Evolutionary conservation across 2,113 vertebrate species (phyloP).

Genomic region (Rhinoptilus africanus): DNA sequence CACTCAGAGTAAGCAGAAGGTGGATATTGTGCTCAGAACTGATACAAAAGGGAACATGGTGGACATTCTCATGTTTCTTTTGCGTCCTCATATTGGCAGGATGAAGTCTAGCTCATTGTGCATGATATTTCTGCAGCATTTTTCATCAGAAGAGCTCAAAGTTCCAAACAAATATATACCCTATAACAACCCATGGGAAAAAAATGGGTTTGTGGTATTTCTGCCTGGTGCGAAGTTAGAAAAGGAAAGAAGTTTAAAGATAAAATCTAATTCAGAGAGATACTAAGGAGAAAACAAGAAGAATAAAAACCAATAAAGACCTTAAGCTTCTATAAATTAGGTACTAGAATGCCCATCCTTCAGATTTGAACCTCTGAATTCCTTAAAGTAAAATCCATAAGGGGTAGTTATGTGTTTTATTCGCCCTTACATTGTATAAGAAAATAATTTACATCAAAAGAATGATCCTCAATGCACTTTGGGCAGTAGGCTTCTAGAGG

Average conservation of each 20-base stretch:
- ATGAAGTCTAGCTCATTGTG: neutral
- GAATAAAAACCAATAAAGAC: neutral
- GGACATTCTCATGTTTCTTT: neutral
- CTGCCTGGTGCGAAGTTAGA: neutral
- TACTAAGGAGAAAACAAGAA: neutral
- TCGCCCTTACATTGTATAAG: neutral
- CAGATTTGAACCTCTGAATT: neutral
- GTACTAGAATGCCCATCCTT: neutral
- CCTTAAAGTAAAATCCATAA: neutral
- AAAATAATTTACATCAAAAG: neutral
- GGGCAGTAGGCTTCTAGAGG: neutral
- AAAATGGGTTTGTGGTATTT: neutral
- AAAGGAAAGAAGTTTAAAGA: neutral
- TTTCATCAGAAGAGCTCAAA: neutral
- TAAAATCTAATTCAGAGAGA: neutral
- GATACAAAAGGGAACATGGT: neutral
- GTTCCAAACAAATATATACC: neutral
- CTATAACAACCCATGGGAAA: rapidly evolving
- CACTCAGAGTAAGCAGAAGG: neutral
- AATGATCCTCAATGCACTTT: neutral
- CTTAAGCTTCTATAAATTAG: neutral
- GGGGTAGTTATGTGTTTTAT: neutral
- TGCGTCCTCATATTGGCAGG: neutral
- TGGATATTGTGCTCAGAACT: neutral
- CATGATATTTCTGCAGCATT: neutral